Evolutionary conservation across 1,140 invertebrate genomes (phyloP), one percentile per base, ranked within the genome.

Genomic region (Chironomus tepperi): DNA sequence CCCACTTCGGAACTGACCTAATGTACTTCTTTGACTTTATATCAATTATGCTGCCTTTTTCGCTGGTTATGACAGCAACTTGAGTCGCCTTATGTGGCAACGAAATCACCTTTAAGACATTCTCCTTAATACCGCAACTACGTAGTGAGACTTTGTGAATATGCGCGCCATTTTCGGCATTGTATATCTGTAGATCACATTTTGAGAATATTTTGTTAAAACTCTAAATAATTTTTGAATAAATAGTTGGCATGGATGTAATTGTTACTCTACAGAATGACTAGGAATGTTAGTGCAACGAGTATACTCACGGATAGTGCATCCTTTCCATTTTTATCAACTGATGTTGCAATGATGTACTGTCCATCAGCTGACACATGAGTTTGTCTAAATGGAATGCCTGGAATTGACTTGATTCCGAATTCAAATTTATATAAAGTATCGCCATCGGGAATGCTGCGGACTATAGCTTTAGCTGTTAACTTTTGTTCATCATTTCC

Each of bases 21-120:
- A 93, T 84, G 77, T 91, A 88, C 79, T 91, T 90, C 77, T 93
- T 94, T 15, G 86, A 90, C 79, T 90, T 91, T 57, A 94, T 92
- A 78, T 95, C 93, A 77, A 94, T 84, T 73, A 94, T 89, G 75
- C 89, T 94, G 21, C 93, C 94, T 82, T 96, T 97, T 77, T 98
- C 96, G 19, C 90, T 88, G 73, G 95, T 94, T 43, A 97, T 92
- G 0, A 97, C 88, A 0, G 91, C 96, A 21, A 97, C 86, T 85
- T 92, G 91, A 76, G 91, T 89, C 0, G 89, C 84, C 83, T 93
- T 93, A 79, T 93, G 90, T 0, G 92, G 91, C 85, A 95, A 88
- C 7, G 92, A 88, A 5, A 93, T 88, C 43, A 95, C 80, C 3
- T 85, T 83, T 65, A 86, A 79, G 7, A 91, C 86, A 78, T 75